Conservation (phyloP, 2,888 invertebrate genomes). For the Deroplatys truncata region DNA sequence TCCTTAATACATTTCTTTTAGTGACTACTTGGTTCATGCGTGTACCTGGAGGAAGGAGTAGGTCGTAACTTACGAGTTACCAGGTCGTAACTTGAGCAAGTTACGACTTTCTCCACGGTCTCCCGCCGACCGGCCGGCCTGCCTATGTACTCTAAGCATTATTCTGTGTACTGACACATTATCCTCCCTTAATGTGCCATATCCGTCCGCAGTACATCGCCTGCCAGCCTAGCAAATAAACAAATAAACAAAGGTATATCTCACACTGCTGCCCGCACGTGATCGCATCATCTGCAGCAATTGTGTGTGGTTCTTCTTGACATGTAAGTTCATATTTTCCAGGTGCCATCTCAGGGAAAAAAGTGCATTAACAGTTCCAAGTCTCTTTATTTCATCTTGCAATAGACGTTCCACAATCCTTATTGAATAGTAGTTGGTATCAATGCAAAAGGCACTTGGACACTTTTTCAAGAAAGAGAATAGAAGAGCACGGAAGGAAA, state of each 20-base stretch:
- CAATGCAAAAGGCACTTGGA: too few species aligned
- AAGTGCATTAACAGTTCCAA: too few species aligned
- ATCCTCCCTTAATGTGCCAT: background rate
- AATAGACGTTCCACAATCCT: too few species aligned
- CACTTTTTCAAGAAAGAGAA: too few species aligned
- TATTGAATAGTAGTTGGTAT: too few species aligned
- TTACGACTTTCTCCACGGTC: conserved; percentile 1
- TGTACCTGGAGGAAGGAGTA: background rate
- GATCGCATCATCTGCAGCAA: background rate
- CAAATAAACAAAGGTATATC: background rate
- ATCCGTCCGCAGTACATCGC: background rate
- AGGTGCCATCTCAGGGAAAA: too few species aligned
- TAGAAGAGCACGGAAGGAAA: background rate
- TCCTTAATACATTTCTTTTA: background rate
- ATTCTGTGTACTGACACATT: background rate
- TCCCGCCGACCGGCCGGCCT: background rate
- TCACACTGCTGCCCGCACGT: background rate
- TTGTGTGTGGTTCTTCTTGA: background rate
- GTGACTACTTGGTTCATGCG: background rate
- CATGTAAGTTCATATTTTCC: too few species aligned
- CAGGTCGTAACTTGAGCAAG: conserved; percentile 17
- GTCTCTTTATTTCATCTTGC: too few species aligned
- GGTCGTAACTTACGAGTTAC: conserved; percentile 19
- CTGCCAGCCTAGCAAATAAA: background rate
- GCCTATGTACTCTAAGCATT: background rate